Conservation (phyloP, 2,797 vertebrate genomes). For the Poeciliopsis gracilis region DNA sequence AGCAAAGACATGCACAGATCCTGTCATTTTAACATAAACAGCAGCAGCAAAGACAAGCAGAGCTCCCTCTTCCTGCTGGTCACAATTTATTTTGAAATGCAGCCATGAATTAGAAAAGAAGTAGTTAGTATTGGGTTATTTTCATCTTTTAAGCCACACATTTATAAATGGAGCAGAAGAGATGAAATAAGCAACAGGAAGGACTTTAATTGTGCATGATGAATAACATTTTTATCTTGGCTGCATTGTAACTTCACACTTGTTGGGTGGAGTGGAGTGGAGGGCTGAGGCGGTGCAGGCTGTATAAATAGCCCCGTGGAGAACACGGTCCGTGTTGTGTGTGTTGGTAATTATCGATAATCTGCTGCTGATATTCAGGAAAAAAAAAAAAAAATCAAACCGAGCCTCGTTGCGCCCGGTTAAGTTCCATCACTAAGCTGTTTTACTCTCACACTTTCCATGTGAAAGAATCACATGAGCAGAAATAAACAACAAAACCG, state of each 20-base stretch:
- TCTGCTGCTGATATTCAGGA: not conserved
- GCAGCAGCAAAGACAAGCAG: not conserved
- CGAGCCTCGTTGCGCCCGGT: not conserved
- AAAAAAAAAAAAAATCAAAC: not conserved
- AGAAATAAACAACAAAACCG: not conserved
- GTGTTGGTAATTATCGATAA: not conserved
- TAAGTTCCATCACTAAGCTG: constrained; percentile 19
- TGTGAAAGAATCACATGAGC: no score
- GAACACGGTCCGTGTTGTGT: not conserved
- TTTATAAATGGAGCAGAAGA: not conserved
- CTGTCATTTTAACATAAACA: constrained; percentile 3
- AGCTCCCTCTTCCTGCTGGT: not conserved
- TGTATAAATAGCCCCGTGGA: constrained; percentile 1
- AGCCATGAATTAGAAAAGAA: not conserved
- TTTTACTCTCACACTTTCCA: not conserved
- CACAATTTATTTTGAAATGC: not conserved
- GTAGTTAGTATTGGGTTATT: not conserved
- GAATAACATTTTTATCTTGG: not conserved
- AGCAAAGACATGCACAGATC: not conserved
- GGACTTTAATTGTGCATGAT: not conserved
- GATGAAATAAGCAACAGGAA: not conserved
- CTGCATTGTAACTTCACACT: constrained; percentile 36
- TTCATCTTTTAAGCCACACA: not conserved
- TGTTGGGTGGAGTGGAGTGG: constrained; percentile 24
- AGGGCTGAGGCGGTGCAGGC: not conserved